Percentiles rank a stretch among this genome's conserved stretches.
Conservation (phyloP, 1,140 invertebrate species). For the Drosophila ironensis region DNA sequence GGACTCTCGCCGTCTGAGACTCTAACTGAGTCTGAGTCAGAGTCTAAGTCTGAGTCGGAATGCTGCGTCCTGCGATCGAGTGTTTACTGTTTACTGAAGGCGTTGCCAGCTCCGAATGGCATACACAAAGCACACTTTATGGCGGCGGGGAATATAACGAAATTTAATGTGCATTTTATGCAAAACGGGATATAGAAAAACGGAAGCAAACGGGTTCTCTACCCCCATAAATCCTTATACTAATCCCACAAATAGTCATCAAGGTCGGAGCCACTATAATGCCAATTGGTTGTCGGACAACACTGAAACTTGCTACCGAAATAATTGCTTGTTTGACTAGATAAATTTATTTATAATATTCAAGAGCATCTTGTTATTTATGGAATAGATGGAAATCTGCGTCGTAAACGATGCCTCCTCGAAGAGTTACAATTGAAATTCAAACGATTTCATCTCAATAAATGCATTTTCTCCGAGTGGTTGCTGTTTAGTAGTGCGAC, state of each 20-base stretch:
- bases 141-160: conserved; percentile 10
- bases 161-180: conserved; percentile 56
- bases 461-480: not conserved
- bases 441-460: too few species aligned
- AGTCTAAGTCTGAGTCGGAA: not conserved
- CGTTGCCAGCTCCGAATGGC: conserved; percentile 49
- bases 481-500: not conserved
- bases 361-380: too few species aligned
- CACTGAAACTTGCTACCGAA: too few species aligned
- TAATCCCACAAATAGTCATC: conserved; percentile 7
- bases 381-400: too few species aligned
- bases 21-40: not conserved
- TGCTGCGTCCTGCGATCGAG: conserved; percentile 49
- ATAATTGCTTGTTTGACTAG: too few species aligned
- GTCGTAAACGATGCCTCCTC: too few species aligned
- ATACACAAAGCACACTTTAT: conserved; percentile 54
- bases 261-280: conserved; percentile 7
- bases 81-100: conserved; percentile 61
- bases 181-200: conserved; percentile 10
- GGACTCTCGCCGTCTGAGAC: conserved; percentile 1
- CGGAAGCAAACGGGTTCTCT: not conserved
- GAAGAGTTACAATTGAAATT: too few species aligned
- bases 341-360: too few species aligned
- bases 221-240: not conserved
- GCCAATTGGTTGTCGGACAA: not conserved